These are phyloP conservation scores for Anguilla pacifica DNA, from an alignment of 2,797 vertebrate genomes.

Conservation along the genomic window DNA sequence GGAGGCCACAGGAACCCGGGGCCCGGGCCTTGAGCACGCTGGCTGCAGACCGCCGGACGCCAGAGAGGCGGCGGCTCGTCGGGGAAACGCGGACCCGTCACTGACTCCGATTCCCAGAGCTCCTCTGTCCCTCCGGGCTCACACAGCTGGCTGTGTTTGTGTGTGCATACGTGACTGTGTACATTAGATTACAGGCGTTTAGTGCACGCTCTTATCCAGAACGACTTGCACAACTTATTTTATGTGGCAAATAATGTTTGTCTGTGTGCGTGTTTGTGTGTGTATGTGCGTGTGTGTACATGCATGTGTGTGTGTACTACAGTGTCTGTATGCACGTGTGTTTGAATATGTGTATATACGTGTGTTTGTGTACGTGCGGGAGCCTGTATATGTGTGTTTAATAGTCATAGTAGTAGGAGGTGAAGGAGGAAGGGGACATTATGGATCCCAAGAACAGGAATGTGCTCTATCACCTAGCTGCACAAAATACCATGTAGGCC, in stretches of 20 bases:
- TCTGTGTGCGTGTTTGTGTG: not conserved
- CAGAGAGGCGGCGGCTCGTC: slow-evolving; percentile 30
- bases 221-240: no score
- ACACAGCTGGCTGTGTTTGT: not conserved
- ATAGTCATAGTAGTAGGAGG: not conserved
- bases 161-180: not conserved
- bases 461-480: not conserved
- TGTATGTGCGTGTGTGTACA: not conserved
- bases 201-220: no score
- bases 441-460: not conserved
- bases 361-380: not conserved
- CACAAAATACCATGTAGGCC: not conserved
- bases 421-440: not conserved
- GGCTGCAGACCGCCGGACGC: slow-evolving; percentile 44
- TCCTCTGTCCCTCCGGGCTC: not conserved
- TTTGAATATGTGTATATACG: not conserved
- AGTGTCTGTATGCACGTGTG: not conserved
- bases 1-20: slow-evolving; percentile 41
- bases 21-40: slow-evolving; percentile 32
- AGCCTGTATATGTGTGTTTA: not conserved
- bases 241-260: not conserved
- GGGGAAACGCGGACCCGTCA: not conserved
- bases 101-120: not conserved
- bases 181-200: no score
- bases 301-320: not conserved